phyloP scores from a whole-genome alignment of 2,888 invertebrate species.

The Nasonovia ribisnigri region DNA sequence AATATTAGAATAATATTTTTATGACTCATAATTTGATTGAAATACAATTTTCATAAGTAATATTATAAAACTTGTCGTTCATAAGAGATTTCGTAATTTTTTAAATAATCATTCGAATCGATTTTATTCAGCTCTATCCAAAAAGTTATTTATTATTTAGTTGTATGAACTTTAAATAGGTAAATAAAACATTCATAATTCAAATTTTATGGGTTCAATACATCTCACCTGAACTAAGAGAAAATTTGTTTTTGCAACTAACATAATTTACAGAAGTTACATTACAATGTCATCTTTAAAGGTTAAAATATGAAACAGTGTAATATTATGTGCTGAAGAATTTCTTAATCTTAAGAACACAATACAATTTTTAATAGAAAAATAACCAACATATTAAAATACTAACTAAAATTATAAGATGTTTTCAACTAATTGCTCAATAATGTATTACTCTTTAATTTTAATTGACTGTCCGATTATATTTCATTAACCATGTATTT shows the following conservation, averaged over 20 bases:
- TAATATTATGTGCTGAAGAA: too few species aligned
- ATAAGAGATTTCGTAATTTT: neutral
- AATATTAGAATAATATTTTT: neutral
- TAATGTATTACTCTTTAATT: neutral
- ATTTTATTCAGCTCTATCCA: neutral
- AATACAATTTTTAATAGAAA: too few species aligned
- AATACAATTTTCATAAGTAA: neutral
- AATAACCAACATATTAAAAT: too few species aligned
- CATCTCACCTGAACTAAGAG: neutral
- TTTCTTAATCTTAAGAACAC: too few species aligned
- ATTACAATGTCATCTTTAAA: neutral
- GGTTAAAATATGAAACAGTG: neutral
- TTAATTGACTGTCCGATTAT: too few species aligned
- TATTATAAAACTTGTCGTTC: neutral
- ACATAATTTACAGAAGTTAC: neutral
- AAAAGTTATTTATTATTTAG: neutral
- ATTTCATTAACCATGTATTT: too few species aligned
- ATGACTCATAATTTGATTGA: neutral
- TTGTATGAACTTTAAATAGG: neutral
- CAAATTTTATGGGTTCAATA: neutral
- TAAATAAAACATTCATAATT: neutral
- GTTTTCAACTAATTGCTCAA: too few species aligned
- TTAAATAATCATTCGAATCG: neutral
- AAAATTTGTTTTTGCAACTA: neutral
- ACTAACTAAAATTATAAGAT: too few species aligned